phyloP scores from a whole-genome alignment of 2,113 vertebrate genomes.

The Hassar affinis region DNA sequence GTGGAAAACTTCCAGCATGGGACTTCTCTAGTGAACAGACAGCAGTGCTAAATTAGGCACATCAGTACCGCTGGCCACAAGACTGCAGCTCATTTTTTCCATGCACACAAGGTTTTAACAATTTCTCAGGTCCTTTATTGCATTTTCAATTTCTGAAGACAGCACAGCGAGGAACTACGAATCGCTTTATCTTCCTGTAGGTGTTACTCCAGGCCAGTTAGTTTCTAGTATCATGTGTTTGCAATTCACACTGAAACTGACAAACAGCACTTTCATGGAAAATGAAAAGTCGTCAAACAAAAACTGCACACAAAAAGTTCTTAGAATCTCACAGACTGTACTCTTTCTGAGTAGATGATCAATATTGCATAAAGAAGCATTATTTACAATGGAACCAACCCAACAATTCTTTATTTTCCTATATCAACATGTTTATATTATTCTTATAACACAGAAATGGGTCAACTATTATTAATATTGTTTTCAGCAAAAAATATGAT shows the following conservation, averaged over 20 bases:
- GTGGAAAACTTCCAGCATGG: too few species aligned
- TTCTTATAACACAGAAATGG: not conserved
- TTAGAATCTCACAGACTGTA: not conserved
- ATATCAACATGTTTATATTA: not conserved
- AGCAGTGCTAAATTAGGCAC: not conserved
- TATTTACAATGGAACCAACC: not conserved
- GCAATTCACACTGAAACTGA: conserved; percentile 11
- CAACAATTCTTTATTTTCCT: not conserved
- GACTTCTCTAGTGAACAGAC: too few species aligned
- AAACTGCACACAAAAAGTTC: conserved; percentile 14
- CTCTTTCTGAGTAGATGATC: conserved; percentile 8
- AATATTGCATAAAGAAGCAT: not conserved
- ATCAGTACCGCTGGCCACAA: not conserved
- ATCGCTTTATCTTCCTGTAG: not conserved
- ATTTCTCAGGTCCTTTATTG: not conserved
- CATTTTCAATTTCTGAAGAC: not conserved
- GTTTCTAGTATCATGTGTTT: not conserved
- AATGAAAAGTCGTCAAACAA: not conserved
- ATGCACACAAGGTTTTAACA: not conserved
- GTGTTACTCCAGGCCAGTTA: not conserved
- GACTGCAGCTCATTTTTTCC: not conserved
- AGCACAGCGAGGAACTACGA: not conserved
- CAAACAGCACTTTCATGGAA: conserved; percentile 5
- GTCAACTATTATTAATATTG: not conserved
- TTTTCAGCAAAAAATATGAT: not conserved